phyloP scores from a whole-genome alignment of 23 tunicate species.

The Halocynthia roretzi region DNA sequence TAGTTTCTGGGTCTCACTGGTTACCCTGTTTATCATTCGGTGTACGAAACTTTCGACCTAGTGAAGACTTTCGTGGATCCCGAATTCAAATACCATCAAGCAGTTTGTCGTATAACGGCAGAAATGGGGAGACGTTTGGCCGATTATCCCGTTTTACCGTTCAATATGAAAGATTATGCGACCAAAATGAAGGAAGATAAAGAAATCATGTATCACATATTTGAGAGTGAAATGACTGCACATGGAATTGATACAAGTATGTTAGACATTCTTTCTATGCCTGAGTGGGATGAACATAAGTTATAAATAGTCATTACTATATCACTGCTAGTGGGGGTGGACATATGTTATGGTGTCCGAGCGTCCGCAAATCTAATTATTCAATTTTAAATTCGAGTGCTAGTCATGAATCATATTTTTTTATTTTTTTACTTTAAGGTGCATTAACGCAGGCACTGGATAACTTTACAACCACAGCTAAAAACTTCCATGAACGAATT shows the following conservation, averaged over 20 bases:
- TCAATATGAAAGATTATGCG: conserved; percentile 38
- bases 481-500: conserved; percentile 9
- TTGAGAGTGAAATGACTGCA: conserved; percentile 26
- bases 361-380: no score
- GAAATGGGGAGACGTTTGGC: conserved; percentile 48
- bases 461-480: conserved; percentile 2
- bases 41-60: conserved; percentile 59
- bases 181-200: conserved; percentile 16
- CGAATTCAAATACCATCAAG: conserved; percentile 48
- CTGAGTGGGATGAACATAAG: no score
- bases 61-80: conserved; percentile 51
- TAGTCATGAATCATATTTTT: no score
- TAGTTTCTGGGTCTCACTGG: conserved; percentile 37
- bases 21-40: conserved; percentile 74
- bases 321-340: no score
- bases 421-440: not conserved
- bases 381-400: no score
- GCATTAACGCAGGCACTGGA: conserved; percentile 6
- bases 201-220: conserved; percentile 3
- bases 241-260: conserved; percentile 46
- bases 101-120: conserved; percentile 39
- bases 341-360: no score
- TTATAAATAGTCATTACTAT: no score
- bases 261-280: not conserved
- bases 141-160: conserved; percentile 49